Evolutionary conservation across 2,113 vertebrate species (phyloP).

Genomic region (Xenopus laevis): DNA sequence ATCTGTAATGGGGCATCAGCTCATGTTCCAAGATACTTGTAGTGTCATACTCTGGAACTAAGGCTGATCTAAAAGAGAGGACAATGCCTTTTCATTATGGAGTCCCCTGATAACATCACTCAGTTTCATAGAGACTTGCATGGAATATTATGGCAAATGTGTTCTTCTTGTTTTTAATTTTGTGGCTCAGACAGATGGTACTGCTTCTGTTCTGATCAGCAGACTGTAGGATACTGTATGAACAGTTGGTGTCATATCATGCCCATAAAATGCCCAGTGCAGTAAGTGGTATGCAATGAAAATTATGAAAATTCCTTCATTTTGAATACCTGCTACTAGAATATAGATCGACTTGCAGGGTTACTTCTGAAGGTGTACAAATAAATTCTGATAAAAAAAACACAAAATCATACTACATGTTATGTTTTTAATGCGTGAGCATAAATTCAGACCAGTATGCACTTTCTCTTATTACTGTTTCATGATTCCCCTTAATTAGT

Average conservation of each 20-base stretch:
- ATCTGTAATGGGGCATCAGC: background rate
- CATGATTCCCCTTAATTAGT: no score
- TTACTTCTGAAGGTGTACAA: no score
- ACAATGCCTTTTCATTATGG: slow-evolving; percentile 44
- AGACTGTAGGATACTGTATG: background rate
- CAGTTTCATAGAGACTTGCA: background rate
- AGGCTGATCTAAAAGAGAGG: slow-evolving; percentile 35
- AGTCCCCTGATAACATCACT: background rate
- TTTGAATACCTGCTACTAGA: background rate
- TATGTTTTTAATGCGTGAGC: no score
- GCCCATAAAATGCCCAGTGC: background rate
- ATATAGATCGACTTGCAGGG: background rate
- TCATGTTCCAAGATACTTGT: background rate
- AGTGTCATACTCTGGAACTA: background rate
- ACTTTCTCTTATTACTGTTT: no score
- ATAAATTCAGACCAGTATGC: no score
- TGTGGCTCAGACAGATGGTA: background rate
- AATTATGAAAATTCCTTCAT: no score
- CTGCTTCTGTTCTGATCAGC: background rate
- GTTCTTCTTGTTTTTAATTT: background rate
- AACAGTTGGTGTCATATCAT: background rate
- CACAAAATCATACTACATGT: no score
- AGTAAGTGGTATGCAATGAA: no score
- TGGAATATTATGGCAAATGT: slow-evolving; percentile 3
- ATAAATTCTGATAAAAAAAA: no score